A percentile compares a stretch with the other conserved stretches of the same genome.
Conservation (phyloP, 1,140 invertebrate species). For the Lucilia sericata region DNA sequence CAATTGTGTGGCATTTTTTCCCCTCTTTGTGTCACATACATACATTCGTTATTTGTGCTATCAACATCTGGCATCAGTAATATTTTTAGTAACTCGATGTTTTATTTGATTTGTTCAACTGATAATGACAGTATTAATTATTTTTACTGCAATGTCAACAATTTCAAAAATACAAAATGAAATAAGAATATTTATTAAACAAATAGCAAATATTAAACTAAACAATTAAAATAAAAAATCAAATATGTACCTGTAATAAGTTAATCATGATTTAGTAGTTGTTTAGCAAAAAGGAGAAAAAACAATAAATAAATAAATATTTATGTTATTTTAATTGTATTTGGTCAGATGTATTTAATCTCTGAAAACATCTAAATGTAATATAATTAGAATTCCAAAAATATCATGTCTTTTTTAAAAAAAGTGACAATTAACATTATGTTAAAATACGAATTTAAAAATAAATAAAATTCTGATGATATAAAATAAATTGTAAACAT, state of each 20-base stretch:
- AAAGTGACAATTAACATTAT: neutral
- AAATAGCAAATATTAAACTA: neutral
- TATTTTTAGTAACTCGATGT: conserved; percentile 2
- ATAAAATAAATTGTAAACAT: too few relatives aligned
- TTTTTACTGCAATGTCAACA: conserved; percentile 19
- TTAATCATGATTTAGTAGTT: neutral
- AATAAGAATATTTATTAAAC: neutral
- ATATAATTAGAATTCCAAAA: neutral
- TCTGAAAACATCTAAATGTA: neutral
- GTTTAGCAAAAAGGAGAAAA: neutral
- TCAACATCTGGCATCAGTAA: conserved; percentile 20
- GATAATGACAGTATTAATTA: too few relatives aligned
- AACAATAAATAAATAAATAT: conserved; percentile 3
- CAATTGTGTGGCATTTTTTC: too few relatives aligned
- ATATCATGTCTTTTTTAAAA: neutral
- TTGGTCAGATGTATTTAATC: neutral
- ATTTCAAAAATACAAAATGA: conserved; percentile 16
- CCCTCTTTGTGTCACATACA: neutral
- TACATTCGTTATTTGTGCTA: neutral
- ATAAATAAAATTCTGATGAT: too few relatives aligned
- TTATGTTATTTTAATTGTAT: neutral
- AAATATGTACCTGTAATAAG: neutral
- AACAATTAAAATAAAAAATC: neutral
- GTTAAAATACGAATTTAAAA: too few relatives aligned
- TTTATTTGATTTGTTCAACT: neutral